Conservation (phyloP, 1,140 invertebrate species). For the Aphaenogaster ashmeadi region DNA sequence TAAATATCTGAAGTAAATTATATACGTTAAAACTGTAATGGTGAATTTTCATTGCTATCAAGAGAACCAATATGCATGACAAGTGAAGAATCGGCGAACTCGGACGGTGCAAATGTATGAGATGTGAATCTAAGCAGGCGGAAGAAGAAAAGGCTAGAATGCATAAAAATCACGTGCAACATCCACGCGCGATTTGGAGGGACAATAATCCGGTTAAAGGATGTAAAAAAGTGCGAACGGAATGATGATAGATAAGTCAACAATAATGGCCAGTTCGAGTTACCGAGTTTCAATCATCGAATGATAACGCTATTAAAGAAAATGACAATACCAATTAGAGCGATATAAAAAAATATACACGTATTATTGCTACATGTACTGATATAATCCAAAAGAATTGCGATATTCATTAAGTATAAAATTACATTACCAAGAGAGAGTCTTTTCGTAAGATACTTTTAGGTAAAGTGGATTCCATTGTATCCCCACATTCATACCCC, state of each 20-base stretch:
- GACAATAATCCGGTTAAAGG: conserved; percentile 54
- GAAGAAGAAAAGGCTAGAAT: conserved; percentile 31
- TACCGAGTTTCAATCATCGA: not conserved
- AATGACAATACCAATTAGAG: not conserved
- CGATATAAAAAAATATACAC: not conserved
- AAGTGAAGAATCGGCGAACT: no score
- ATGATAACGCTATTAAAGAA: not conserved
- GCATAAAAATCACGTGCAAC: not conserved
- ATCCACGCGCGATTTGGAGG: no score
- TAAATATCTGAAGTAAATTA: no score
- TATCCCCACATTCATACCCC: not conserved
- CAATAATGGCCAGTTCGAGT: not conserved
- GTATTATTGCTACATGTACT: not conserved
- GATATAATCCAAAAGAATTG: not conserved
- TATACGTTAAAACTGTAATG: no score
- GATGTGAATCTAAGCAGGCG: not conserved
- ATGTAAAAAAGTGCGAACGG: conserved; percentile 33
- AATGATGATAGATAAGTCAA: not conserved
- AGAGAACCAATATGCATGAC: no score
- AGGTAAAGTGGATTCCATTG: not conserved
- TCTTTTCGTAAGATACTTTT: not conserved
- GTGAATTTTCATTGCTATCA: not conserved
- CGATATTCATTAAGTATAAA: conserved; percentile 24
- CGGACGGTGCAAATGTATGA: no score
- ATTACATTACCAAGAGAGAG: not conserved